Evolutionary conservation across 2,113 vertebrate genomes (phyloP), one percentile per base, ranked within the genome.

Genomic region (Loxodonta africana): DNA sequence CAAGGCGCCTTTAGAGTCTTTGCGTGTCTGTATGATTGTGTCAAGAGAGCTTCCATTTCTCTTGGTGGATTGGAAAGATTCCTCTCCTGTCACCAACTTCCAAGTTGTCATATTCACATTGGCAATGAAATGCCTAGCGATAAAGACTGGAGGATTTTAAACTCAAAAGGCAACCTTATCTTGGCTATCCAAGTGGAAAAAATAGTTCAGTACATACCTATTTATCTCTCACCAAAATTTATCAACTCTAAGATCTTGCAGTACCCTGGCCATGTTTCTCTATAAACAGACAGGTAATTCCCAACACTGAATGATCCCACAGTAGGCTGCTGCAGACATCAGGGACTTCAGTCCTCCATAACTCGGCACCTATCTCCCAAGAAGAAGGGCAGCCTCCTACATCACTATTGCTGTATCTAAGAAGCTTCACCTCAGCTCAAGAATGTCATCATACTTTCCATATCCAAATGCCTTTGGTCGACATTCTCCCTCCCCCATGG

Each of bases 101-200:
- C 23, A 57, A 44, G 7, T 44, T 62, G 20, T 77, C 87, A 69
- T 74, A 78, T 2, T 90, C 73, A 95, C 51, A 33, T 0, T 30
- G n/a, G 26, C 76, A 51, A 65, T 71, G 67, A 87, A 93, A 92
- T 92, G 51, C 14, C 30, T 88, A 78, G 46, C 81, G 48, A 69
- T 63, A 95, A 95, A 82, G 41, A 84, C 14, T 71, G 25, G 41
- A 93, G 37, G 30, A 53, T 71, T 92, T 92, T 73, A 41, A 92
- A 74, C 14, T 91, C 46, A 85, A 83, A 88, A 94, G 33, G 67
- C 51, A 84, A 62, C 83, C 48, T 89, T 67, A 60, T 53, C 44
- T 65, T 91, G 37, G 9, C 12, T 93, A 21, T 89, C 90, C 80
- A 94, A 69, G 11, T 74, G 65, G 23, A 48, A 88, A 71, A 67